These are phyloP conservation scores for Drosophila quadrilineata DNA, from an alignment of 1,140 invertebrate species.

Conservation along the genomic window DNA sequence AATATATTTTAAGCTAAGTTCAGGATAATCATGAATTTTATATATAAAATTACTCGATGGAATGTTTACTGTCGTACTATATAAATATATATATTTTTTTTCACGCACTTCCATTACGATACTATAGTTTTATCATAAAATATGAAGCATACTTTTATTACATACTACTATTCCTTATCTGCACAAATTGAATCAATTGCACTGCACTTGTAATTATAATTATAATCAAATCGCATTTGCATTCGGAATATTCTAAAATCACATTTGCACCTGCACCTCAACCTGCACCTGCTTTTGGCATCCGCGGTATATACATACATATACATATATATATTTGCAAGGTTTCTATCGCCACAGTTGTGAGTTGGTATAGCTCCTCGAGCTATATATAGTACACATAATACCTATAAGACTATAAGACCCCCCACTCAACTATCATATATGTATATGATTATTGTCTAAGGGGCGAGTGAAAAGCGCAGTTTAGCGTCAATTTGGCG, in stretches of 20 bases:
- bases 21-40: not conserved
- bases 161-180: conserved; percentile 23
- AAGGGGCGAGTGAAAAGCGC: conserved; percentile 10
- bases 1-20: not conserved
- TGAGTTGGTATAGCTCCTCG: conserved; percentile 36
- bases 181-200: conserved; percentile 32
- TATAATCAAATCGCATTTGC: conserved; percentile 36
- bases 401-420: too few relatives aligned
- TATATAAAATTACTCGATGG: not conserved
- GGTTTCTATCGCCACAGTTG: conserved; percentile 43
- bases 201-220: conserved; percentile 28
- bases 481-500: conserved; percentile 37
- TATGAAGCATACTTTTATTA: conserved; percentile 20
- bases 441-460: not conserved
- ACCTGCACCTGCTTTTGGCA: conserved; percentile 43
- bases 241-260: conserved; percentile 26
- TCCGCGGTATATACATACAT: conserved; percentile 45
- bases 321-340: too few relatives aligned
- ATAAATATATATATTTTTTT: too few relatives aligned
- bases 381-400: too few relatives aligned
- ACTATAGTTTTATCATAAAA: not conserved
- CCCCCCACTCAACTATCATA: conserved; percentile 2
- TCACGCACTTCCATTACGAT: conserved; percentile 21
- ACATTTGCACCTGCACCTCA: conserved; percentile 32
- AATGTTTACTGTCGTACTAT: conserved; percentile 34